phyloP scores from a whole-genome alignment of 2,888 invertebrate species.

The Hipparchia semele region DNA sequence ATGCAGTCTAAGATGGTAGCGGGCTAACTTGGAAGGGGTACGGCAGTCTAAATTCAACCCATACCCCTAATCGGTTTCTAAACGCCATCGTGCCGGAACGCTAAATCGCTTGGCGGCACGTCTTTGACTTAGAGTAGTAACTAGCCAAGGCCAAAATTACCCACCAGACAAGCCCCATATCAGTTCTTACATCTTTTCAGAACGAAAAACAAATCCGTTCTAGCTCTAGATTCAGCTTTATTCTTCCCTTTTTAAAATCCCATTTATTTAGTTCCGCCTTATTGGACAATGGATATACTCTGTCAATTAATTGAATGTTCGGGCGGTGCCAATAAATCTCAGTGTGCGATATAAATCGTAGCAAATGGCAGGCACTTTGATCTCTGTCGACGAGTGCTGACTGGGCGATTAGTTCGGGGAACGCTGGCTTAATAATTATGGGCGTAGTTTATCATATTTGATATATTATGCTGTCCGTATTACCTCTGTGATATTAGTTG shows the following conservation, averaged over 20 bases:
- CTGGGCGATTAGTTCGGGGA: slow-evolving; percentile 33
- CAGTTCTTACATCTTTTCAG: neutral
- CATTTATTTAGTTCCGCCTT: slow-evolving; percentile 9
- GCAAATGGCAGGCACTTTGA: slow-evolving; percentile 41
- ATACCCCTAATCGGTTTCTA: too few species aligned
- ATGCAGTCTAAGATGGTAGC: too few species aligned
- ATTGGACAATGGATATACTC: slow-evolving; percentile 21
- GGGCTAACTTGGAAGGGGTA: too few species aligned
- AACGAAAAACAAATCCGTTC: neutral
- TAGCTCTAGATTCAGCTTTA: neutral
- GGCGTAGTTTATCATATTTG: slow-evolving; percentile 18
- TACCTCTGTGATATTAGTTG: slow-evolving; percentile 11
- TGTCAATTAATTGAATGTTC: slow-evolving; percentile 41
- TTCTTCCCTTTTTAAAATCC: neutral
- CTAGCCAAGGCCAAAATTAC: too few species aligned
- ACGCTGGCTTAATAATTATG: slow-evolving; percentile 24
- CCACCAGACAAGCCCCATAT: too few species aligned
- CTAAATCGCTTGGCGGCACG: too few species aligned
- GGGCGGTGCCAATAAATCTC: slow-evolving; percentile 30
- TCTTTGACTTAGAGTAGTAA: too few species aligned
- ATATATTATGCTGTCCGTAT: slow-evolving; percentile 18
- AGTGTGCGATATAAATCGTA: slow-evolving; percentile 31
- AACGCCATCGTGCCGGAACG: too few species aligned
- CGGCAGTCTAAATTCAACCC: too few species aligned
- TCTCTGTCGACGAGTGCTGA: slow-evolving; percentile 40